These are phyloP conservation scores for Yponomeuta malinellus DNA, from an alignment of 2,888 invertebrate species.

Conservation along the genomic window DNA sequence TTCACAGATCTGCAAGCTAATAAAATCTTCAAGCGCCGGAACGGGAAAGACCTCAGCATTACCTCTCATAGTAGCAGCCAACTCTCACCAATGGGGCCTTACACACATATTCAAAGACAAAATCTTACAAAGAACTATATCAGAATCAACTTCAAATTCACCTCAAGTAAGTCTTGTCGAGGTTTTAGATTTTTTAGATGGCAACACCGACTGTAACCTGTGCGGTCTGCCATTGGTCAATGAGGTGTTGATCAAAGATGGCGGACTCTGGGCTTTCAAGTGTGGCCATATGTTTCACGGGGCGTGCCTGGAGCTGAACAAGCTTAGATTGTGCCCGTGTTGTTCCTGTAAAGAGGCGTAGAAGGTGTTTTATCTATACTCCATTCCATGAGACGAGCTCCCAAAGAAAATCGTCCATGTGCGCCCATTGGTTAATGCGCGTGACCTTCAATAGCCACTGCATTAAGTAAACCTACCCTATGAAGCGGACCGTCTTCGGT, in stretches of 20 bases:
- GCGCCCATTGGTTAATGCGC: no score
- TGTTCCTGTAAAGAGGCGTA: slow-evolving; percentile 31
- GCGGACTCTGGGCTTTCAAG: slow-evolving; percentile 77
- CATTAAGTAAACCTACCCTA: no score
- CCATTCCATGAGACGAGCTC: no score
- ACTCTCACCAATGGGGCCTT: slow-evolving; percentile 72
- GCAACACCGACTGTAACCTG: slow-evolving; percentile 59
- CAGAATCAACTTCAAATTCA: background rate
- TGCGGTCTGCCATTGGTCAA: slow-evolving; percentile 78
- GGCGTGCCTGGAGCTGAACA: slow-evolving; percentile 75
- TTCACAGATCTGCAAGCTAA: slow-evolving; percentile 55
- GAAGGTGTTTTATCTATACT: background rate
- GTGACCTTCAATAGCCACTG: no score
- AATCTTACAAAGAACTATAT: background rate
- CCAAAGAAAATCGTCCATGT: no score
- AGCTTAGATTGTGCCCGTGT: slow-evolving; percentile 64
- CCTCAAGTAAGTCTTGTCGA: slow-evolving; percentile 24
- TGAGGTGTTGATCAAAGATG: slow-evolving; percentile 74
- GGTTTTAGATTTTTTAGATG: slow-evolving; percentile 38
- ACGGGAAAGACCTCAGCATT: slow-evolving; percentile 54
- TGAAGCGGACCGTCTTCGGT: no score
- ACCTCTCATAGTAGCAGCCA: slow-evolving; percentile 58
- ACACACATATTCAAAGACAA: slow-evolving; percentile 26
- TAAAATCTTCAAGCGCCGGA: slow-evolving; percentile 44
- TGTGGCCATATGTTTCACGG: slow-evolving; percentile 80